Conservation (phyloP, 2,113 vertebrate species). For the Atherinomorus stipes region DNA sequence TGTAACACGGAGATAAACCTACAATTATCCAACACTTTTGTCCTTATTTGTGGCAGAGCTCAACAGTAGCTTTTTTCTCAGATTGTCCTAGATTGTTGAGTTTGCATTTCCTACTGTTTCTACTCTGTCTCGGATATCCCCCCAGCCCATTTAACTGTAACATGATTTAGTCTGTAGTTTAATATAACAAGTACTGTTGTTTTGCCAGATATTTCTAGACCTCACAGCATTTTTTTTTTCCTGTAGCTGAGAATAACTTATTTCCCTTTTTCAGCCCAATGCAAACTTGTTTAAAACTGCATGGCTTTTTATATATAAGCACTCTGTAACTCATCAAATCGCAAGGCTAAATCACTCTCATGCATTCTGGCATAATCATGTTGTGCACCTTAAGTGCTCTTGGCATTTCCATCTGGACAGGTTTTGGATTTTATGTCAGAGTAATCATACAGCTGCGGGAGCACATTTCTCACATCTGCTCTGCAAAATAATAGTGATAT, state of each 20-base stretch:
- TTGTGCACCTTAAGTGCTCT: conserved; percentile 21
- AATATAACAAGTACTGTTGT: neutral
- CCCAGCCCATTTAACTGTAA: neutral
- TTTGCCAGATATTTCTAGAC: neutral
- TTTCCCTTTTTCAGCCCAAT: neutral
- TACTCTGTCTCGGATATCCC: neutral
- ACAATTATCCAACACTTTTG: neutral
- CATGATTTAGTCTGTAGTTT: neutral
- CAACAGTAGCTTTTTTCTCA: neutral
- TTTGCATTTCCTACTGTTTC: neutral
- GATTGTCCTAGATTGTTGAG: neutral
- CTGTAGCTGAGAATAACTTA: neutral
- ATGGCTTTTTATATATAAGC: neutral
- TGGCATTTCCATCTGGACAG: conserved; percentile 39
- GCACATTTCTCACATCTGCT: conserved; percentile 13
- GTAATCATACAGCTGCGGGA: conserved; percentile 7
- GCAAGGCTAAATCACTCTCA: conserved; percentile 8
- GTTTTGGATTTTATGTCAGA: conserved; percentile 26
- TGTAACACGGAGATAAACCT: neutral
- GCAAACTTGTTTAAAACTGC: neutral
- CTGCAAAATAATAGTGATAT: conserved; percentile 11
- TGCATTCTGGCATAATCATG: conserved; percentile 7
- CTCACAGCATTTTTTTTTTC: neutral
- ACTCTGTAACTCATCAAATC: no score
- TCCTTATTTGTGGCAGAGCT: neutral